Base-by-base conservation (phyloP, 2,888 invertebrate genomes). In the Oxycera nigricornis region DNA sequence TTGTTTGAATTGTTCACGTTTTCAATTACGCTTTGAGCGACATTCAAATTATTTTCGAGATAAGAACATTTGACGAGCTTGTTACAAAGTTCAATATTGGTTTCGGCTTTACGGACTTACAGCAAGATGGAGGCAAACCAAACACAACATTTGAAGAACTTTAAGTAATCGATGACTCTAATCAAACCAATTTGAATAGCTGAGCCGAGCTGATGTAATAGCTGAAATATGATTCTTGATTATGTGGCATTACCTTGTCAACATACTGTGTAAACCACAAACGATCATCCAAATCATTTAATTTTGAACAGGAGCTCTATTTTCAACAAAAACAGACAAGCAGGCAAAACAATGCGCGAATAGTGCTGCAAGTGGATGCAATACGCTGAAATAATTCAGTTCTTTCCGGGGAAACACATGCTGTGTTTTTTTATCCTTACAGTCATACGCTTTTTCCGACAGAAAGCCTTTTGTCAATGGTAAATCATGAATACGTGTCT, bases 1-100 rank as follows among this genome's bases (percentile, higher is more conserved):
- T 70, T 70, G 55, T 70, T 70, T 52, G 65, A 35, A 55, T 70
- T 52, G 52, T 70, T 55, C 70, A 70, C 70, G 70, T 70, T 70
- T 70, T 70, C 70, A 55, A 70, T 70, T 70, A 70, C 70, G 70
- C 26, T 55, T n/a, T 17, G 55, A 39, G 31, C 70, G 70, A 70
- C 52, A 70, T 70, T 70, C 65, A 41, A 65, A 65, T 65, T 65
- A 65, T 65, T 65, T 39, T 65, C 41, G 14, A 41, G 26, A 39
- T 41, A 39, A 65, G 41, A 41, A 24, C 30, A 24, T 65, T 65
- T 65, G 65, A 65, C 41, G 65, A 65, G 41, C 41, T 65, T 65
- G 65, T 65, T 65, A 65, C 65, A 39, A 65, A 35, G 65, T 65
- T 65, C 65, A 41, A 65, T 65, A 65, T 65, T 41, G 65, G 65